These are phyloP conservation scores for Streptopelia turtur DNA, from an alignment of 2,797 vertebrate species.

Conservation along the genomic window DNA sequence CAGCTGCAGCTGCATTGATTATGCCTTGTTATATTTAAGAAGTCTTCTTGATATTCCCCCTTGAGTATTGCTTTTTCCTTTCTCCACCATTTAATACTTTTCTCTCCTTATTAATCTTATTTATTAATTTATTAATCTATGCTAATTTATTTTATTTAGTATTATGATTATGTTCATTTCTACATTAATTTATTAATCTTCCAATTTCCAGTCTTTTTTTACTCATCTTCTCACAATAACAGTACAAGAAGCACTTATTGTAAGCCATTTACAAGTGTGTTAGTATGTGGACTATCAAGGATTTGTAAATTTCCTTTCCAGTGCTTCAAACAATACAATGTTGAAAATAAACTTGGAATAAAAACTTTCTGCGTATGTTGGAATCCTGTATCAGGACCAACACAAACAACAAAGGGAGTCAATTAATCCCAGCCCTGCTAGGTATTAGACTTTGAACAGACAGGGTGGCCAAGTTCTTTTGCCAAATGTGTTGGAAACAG, in stretches of 20 bases:
- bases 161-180: no score
- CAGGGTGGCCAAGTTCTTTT: conserved; percentile 26
- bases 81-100: neutral
- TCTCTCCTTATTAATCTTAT: neutral
- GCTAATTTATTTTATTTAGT: no score
- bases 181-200: neutral
- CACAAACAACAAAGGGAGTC: conserved; percentile 1
- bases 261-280: neutral
- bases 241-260: neutral
- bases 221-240: neutral
- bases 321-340: neutral
- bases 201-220: neutral
- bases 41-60: neutral
- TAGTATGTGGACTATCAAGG: neutral
- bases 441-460: neutral
- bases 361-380: neutral
- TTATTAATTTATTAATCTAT: no score
- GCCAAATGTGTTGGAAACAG: conserved; percentile 42
- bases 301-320: neutral
- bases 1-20: neutral
- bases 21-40: neutral
- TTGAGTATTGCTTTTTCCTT: neutral
- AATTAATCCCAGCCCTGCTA: neutral
- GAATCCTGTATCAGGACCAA: neutral
- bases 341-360: neutral